phyloP scores from a whole-genome alignment of 2,888 invertebrate species.

The Conistra vaccinii region DNA sequence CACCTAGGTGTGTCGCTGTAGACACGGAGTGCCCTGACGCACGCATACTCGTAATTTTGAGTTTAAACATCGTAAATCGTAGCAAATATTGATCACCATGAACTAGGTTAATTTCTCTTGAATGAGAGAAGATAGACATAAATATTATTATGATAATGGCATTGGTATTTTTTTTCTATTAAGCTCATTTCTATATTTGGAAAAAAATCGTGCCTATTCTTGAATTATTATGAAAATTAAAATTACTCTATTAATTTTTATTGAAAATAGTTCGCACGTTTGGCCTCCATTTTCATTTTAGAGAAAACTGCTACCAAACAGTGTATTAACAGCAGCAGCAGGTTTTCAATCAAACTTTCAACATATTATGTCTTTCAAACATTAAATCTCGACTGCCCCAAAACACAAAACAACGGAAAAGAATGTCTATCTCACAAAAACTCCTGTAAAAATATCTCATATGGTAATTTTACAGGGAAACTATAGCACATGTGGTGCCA shows the following conservation, averaged over 20 bases:
- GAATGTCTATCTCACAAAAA: not conserved
- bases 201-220: not conserved
- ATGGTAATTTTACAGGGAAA: conserved; percentile 53
- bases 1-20: conserved; percentile 43
- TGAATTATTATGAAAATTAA: not conserved
- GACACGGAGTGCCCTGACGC: conserved; percentile 23
- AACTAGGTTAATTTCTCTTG: conserved; percentile 24
- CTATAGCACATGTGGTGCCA: conserved; percentile 44
- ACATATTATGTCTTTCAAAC: too few relatives aligned
- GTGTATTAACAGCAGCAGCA: not conserved
- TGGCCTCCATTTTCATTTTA: not conserved
- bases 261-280: too few relatives aligned
- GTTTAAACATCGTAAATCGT: conserved; percentile 45
- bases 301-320: too few relatives aligned
- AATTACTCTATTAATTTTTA: not conserved
- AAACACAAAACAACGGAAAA: conserved; percentile 1
- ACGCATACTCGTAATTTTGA: conserved; percentile 42
- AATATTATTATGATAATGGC: rapidly evolving
- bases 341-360: not conserved
- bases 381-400: not conserved
- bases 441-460: conserved; percentile 10
- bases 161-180: not conserved
- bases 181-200: too few relatives aligned
- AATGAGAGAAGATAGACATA: not conserved
- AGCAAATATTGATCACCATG: conserved; percentile 5